These are phyloP conservation scores for Falcunculus frontatus DNA, from an alignment of 2,113 vertebrate species.

Conservation along the genomic window DNA sequence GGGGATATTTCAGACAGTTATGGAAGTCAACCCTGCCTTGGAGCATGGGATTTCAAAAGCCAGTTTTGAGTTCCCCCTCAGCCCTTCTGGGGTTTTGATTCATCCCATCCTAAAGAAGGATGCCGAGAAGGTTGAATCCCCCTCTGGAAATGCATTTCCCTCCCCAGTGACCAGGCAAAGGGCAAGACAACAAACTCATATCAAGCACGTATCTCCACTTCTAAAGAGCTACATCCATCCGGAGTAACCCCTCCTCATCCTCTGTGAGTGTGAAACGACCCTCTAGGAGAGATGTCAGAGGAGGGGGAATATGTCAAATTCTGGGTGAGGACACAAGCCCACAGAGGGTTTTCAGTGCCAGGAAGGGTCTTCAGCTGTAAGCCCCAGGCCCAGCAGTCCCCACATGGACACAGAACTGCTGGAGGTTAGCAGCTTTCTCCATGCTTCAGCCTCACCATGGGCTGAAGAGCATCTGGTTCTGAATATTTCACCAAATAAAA, in stretches of 20 bases:
- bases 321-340: background rate
- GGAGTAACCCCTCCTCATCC: background rate
- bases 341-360: background rate
- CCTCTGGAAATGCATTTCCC: background rate
- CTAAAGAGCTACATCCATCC: background rate
- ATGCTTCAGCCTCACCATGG: background rate
- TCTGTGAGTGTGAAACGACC: background rate
- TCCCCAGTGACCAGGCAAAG: background rate
- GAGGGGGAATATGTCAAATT: background rate
- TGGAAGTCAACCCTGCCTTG: background rate
- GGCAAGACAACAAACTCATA: background rate
- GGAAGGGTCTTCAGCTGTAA: background rate
- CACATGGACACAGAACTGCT: background rate
- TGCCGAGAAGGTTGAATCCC: background rate
- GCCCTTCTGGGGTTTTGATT: background rate
- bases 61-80: background rate
- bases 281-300: background rate
- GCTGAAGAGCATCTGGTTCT: background rate
- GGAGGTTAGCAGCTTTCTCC: background rate
- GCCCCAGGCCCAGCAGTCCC: background rate
- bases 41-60: background rate
- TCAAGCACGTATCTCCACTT: rapidly evolving
- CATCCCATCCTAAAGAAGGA: background rate
- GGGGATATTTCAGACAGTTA: background rate
- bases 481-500: background rate